Conservation (phyloP, 1,140 invertebrate genomes). For the Xylocopa sonorina region DNA sequence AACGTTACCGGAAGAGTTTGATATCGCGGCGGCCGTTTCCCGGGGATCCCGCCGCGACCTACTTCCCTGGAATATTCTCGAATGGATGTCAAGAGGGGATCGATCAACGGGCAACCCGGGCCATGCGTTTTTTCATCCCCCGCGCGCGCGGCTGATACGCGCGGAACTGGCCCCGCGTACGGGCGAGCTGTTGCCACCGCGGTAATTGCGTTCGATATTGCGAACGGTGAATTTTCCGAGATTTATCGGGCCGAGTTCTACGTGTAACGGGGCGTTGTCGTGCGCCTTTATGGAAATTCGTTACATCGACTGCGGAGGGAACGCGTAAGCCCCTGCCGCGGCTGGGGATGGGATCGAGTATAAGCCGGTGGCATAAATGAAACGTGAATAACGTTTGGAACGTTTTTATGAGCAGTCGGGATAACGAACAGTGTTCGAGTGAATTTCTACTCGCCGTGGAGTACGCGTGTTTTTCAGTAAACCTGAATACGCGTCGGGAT, state of each 20-base stretch:
- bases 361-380: no score
- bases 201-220: constrained; percentile 38
- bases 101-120: constrained; percentile 9
- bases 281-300: constrained; percentile 58
- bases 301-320: constrained; percentile 48
- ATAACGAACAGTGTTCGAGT: no score
- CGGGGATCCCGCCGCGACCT: not conserved
- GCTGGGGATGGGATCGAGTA: no score
- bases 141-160: not conserved
- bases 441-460: no score
- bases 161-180: not conserved
- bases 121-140: constrained; percentile 14
- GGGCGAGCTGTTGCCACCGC: not conserved
- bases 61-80: constrained; percentile 8
- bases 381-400: no score
- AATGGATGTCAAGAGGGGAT: constrained; percentile 25
- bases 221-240: constrained; percentile 39
- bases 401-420: no score
- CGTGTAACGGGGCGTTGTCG: constrained; percentile 50
- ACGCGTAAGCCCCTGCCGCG: constrained; percentile 36
- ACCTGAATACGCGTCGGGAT: no score
- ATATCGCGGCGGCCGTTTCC: not conserved
- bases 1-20: constrained; percentile 23
- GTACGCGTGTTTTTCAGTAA: no score
- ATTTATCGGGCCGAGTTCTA: constrained; percentile 48